Evolutionary conservation across 2,113 vertebrate genomes (phyloP).

Genomic region (Polypterus senegalus): DNA sequence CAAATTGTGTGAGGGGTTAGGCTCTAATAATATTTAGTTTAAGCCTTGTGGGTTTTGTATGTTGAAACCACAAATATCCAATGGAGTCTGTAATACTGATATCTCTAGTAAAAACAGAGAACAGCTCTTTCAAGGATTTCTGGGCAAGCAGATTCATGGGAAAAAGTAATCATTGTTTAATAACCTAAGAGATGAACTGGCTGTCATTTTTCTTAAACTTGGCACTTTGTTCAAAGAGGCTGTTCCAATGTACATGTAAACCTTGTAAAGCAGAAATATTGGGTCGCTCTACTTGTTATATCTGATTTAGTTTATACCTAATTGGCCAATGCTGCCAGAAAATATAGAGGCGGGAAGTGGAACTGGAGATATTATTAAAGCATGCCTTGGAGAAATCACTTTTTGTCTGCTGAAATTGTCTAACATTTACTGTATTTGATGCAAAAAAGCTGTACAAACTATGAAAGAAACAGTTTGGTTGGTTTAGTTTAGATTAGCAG

Average conservation of each 20-base stretch:
- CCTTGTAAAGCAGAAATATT: slow-evolving; percentile 2
- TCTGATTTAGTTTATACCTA: slow-evolving; percentile 6
- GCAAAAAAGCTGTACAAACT: too few relatives aligned
- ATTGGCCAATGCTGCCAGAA: too few relatives aligned
- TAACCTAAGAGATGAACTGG: slow-evolving; percentile 18
- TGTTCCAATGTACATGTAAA: neutral
- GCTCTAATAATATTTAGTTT: slow-evolving; percentile 14
- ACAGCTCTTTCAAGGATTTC: slow-evolving; percentile 9
- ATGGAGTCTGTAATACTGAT: slow-evolving; percentile 26
- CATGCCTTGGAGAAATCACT: too few relatives aligned
- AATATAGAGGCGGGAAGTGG: too few relatives aligned
- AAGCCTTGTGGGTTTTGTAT: slow-evolving; percentile 6
- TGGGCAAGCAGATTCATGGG: slow-evolving; percentile 24
- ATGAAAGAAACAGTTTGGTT: too few relatives aligned
- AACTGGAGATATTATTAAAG: too few relatives aligned
- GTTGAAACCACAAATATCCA: slow-evolving; percentile 18
- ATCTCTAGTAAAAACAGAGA: slow-evolving; percentile 22
- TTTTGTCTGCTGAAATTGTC: too few relatives aligned
- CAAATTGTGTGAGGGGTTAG: slow-evolving; percentile 9
- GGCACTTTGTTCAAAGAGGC: slow-evolving; percentile 13
- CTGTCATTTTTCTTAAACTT: slow-evolving; percentile 22
- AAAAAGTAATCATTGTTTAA: slow-evolving; percentile 24
- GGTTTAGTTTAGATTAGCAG: too few relatives aligned
- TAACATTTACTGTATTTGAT: too few relatives aligned
- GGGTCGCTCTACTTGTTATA: slow-evolving; percentile 4